phyloP scores from a whole-genome alignment of 2,888 invertebrate genomes.

The Tetranychus piercei region DNA sequence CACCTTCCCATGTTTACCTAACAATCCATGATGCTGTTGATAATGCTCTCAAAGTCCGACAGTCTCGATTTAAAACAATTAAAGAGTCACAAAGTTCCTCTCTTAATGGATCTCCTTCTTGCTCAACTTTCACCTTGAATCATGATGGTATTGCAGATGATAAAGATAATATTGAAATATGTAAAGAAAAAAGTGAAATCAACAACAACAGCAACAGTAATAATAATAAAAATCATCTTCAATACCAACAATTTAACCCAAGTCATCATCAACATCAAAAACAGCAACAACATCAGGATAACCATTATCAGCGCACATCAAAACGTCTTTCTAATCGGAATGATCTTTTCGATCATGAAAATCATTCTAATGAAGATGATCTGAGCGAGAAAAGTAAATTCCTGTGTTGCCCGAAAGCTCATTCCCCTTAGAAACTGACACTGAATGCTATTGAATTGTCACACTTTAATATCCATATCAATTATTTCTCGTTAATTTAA shows the following conservation, averaged over 20 bases:
- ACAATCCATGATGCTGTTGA: constrained; percentile 35
- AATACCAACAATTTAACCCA: background rate
- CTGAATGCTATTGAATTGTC: background rate
- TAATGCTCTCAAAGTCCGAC: background rate
- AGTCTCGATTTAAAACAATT: background rate
- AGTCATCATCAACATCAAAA: background rate
- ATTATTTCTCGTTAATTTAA: background rate
- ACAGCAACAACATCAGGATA: background rate
- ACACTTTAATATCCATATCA: background rate
- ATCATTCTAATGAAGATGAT: background rate
- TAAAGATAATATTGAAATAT: background rate
- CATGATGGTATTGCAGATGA: background rate
- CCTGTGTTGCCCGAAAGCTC: background rate
- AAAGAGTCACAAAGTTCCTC: background rate
- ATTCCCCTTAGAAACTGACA: background rate
- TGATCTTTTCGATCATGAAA: constrained; percentile 23
- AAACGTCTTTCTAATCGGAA: constrained; percentile 42
- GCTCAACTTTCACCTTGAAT: background rate
- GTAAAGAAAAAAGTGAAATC: background rate
- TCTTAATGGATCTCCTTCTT: background rate
- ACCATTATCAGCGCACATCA: background rate
- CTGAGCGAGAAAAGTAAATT: background rate
- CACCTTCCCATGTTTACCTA: constrained; percentile 33
- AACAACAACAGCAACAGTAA: background rate
- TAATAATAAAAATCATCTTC: background rate